Base-by-base conservation (phyloP, 2,113 vertebrate genomes). In the Oncorhynchus keta region DNA sequence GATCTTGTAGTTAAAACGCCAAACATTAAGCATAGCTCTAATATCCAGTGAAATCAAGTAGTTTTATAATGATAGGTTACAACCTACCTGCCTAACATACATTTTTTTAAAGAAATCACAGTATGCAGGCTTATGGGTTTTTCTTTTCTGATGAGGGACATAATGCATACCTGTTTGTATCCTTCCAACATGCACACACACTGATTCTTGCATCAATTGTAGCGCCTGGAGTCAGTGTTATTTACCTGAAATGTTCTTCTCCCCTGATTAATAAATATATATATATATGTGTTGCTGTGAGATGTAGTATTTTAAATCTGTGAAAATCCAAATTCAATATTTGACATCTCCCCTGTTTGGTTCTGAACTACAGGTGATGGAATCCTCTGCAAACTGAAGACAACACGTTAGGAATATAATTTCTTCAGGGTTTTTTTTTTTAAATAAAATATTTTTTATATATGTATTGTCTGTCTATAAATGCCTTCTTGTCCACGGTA, bases 361-460 rank as follows among this genome's bases (percentile, higher is more conserved):
- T 79, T 75, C 48, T 89, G 85, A 87, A 76, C 90, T 90, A 77
- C 89, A 92, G 91, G 89, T 89, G 28, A 28, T 24, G 30, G 57
- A 18, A 64, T 13, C 22, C 14, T 12, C 22, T 6, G 32, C 65
- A 5, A 20, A 30, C 71, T 30, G 89, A 83, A 55, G 86, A 49
- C 84, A 18, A 55, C 4, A 11, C 76, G 1, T 79, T 84, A 22
- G 85, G 83, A 24, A 48, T 28, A 16, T 45, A 11, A 45, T 70
- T 71, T 55, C 18, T 71, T 51, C 28, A 0, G 28, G 0, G 14
- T n/a, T 20, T 73, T 77, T 18, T 8, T 76, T 70, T 81, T 81
- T 78, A 5, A 90, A 86, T 86, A 81, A 85, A 83, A 66, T 71
- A 70, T 86, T 86, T 85, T 85, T 45, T 45, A 12, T 45, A 45